Conservation (phyloP, 2,113 vertebrate species). For the Alethe castanea region DNA sequence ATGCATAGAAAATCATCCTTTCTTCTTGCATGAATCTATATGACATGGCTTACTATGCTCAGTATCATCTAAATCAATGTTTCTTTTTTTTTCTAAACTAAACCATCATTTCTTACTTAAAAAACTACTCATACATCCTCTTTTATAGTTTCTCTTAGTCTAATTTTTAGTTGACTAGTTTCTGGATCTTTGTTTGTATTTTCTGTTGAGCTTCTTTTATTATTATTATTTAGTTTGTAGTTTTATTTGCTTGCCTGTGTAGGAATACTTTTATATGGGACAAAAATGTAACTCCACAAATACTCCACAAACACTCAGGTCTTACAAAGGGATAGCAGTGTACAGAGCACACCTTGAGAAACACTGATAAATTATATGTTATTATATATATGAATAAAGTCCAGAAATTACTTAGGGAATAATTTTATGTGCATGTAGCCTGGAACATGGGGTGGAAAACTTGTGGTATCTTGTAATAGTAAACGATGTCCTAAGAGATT, state of each 20-base stretch:
- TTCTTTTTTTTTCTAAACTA: neutral
- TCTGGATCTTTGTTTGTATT: neutral
- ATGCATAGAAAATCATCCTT: neutral
- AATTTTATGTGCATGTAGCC: neutral
- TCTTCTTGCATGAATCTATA: neutral
- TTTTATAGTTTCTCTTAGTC: neutral
- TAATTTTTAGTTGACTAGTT: neutral
- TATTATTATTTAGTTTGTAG: neutral
- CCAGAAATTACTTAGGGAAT: neutral
- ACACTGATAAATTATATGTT: neutral
- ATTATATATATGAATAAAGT: no score
- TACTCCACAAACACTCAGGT: neutral
- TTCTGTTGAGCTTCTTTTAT: neutral
- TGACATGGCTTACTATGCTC: neutral
- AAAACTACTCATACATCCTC: neutral
- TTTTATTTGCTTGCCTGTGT: rapidly evolving
- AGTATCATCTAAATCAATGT: neutral
- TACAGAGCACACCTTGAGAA: neutral
- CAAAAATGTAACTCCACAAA: neutral
- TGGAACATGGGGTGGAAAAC: neutral
- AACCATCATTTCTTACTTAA: neutral
- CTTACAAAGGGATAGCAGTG: neutral
- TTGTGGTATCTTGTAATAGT: neutral
- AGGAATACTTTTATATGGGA: neutral
- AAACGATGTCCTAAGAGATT: neutral